These are phyloP conservation scores for Euthynnus affinis DNA, from an alignment of 2,797 vertebrate species.

Conservation along the genomic window DNA sequence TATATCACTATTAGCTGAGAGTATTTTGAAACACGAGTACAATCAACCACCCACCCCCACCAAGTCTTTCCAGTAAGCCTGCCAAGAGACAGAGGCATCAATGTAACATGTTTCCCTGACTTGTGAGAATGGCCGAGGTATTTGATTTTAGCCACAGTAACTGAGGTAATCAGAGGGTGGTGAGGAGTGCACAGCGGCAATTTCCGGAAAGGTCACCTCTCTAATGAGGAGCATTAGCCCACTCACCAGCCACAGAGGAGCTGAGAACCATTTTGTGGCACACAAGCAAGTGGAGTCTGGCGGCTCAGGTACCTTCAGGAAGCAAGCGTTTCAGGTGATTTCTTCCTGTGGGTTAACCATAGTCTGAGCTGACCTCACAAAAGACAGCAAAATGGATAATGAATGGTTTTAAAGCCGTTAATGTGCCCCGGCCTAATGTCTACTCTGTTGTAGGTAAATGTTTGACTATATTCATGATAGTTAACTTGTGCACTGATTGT, in stretches of 20 bases:
- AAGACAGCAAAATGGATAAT: conserved; percentile 29
- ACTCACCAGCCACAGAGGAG: conserved; percentile 69
- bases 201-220: conserved; percentile 81
- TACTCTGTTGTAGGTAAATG: conserved; percentile 12
- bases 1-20: neutral
- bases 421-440: conserved; percentile 15
- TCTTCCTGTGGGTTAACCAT: conserved; percentile 39
- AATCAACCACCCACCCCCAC: neutral
- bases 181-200: conserved; percentile 64
- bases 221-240: conserved; percentile 81
- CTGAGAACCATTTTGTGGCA: conserved; percentile 72
- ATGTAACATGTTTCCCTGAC: conserved; percentile 50
- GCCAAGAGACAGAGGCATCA: conserved; percentile 28
- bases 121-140: conserved; percentile 50
- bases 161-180: conserved; percentile 73
- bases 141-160: conserved; percentile 76
- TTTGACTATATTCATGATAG: neutral
- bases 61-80: conserved; percentile 17
- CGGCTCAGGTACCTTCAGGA: conserved; percentile 36
- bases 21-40: conserved; percentile 13
- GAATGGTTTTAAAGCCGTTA: conserved; percentile 20
- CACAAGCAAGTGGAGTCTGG: conserved; percentile 45
- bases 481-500: neutral
- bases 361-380: conserved; percentile 22
- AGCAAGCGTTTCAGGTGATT: conserved; percentile 36